phyloP scores from a whole-genome alignment of 2,888 invertebrate species.

The Caradrina clavipalpis region DNA sequence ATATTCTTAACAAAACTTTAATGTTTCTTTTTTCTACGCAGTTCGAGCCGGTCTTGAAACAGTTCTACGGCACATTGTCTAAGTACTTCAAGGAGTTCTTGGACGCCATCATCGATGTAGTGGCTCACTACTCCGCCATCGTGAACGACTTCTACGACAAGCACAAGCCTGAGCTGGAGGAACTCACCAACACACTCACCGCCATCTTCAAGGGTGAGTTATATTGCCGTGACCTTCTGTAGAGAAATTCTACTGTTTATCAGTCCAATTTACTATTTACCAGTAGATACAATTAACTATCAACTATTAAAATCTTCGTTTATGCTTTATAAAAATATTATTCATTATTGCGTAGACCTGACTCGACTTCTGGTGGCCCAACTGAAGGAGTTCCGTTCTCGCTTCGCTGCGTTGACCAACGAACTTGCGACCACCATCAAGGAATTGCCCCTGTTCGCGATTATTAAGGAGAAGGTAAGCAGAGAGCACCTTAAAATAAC shows the following conservation, averaged over 20 bases:
- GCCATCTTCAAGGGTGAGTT: conserved; percentile 88
- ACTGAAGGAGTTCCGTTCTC: conserved; percentile 83
- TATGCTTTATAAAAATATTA: not conserved
- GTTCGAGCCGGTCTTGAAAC: conserved; percentile 82
- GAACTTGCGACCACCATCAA: conserved; percentile 82
- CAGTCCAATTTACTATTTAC: not conserved
- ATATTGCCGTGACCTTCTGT: not conserved
- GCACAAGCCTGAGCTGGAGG: conserved; percentile 92
- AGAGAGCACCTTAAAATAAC: no score
- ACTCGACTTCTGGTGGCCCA: conserved; percentile 83
- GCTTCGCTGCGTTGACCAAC: conserved; percentile 73
- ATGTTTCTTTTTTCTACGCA: conserved; percentile 41
- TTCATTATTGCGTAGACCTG: conserved; percentile 76
- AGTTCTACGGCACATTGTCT: conserved; percentile 77
- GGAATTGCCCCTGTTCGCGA: conserved; percentile 80
- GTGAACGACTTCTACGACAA: conserved; percentile 91
- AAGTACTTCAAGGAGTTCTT: conserved; percentile 83
- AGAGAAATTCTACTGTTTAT: not conserved
- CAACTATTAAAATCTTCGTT: not conserved
- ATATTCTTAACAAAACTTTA: not conserved
- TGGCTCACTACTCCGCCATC: conserved; percentile 89
- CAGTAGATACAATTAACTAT: not conserved
- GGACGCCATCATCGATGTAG: conserved; percentile 82
- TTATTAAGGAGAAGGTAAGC: conserved; percentile 84
- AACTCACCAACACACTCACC: conserved; percentile 88